Percentiles rank a stretch among this genome's conserved stretches.
Evolutionary conservation across 2,113 vertebrate genomes (phyloP).

Genomic region (Leucopternis melanops): DNA sequence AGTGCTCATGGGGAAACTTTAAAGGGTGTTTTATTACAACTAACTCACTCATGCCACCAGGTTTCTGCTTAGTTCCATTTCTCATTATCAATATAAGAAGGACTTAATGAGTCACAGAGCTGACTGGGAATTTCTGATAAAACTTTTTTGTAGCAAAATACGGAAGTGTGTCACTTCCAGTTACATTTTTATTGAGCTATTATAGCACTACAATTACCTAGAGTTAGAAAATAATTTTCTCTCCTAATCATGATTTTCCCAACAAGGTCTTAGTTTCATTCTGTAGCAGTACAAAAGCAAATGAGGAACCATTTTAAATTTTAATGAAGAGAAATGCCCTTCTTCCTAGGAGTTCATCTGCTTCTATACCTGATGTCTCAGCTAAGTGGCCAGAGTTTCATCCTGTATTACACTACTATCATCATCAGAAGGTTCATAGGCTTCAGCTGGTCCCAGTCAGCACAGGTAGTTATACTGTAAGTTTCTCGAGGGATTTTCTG

Average conservation of each 20-base stretch:
- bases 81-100: background rate
- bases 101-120: background rate
- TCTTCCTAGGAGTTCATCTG: background rate
- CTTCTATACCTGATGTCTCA: background rate
- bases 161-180: background rate
- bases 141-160: background rate
- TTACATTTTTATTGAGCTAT: conserved; percentile 1
- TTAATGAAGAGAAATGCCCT: conserved; percentile 12
- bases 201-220: background rate
- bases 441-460: background rate
- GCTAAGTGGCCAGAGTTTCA: background rate
- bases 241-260: background rate
- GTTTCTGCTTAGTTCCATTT: background rate
- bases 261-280: conserved; percentile 19
- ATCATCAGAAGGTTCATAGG: background rate
- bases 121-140: background rate
- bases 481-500: background rate
- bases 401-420: background rate
- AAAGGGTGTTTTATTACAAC: background rate
- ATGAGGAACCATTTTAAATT: background rate
- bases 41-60: background rate
- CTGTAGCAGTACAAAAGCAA: background rate
- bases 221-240: conserved; percentile 13
- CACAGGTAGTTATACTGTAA: background rate
- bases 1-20: background rate